Base-by-base conservation (phyloP, 2,797 vertebrate species). In the Myiotriccus ornatus region DNA sequence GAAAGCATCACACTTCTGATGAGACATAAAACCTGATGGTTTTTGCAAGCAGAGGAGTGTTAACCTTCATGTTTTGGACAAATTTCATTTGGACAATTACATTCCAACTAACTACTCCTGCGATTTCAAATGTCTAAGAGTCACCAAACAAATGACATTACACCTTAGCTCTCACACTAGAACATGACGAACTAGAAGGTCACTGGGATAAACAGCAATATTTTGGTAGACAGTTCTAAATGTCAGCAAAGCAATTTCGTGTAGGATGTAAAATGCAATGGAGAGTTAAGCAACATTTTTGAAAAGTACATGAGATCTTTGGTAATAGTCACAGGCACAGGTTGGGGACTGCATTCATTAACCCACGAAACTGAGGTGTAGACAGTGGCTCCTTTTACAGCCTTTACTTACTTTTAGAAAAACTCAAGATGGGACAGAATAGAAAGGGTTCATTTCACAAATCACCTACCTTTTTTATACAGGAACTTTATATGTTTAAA, bases 161-260 rank as follows among this genome's bases (percentile, higher is more conserved):
- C n/a, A 75, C 32, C 35, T 73, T 27, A 77, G 63, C 67, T 59
- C 50, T 62, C 64, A 90, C 52, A 64, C 19, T 43, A 76, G 43
- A 88, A 73, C 65, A 78, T 19, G 88, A 87, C 62, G 53, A 89
- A 87, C 67, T 56, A 92, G 74, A 89, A 94, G 90, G 86, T 94
- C 93, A 80, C 46, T 3, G 63, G 93, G 50, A 89, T 55, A 89
- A 89, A 83, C 76, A 96, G 78, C 67, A 68, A 39, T 35, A 81
- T 60, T 77, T 35, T 32, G 78, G 63, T 22, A 76, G 69, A 83
- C 65, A 70, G 71, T 47, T 77, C 55, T 53, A 93, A 94, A 90
- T 84, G 89, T 87, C 91, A 96, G 52, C 52, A 46, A 79, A 80
- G 79, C 73, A 71, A 71, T 92, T 92, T 65, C 39, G 32, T 39